phyloP scores from a whole-genome alignment of 1,140 invertebrate genomes.

The Drosophila nebulosa region DNA sequence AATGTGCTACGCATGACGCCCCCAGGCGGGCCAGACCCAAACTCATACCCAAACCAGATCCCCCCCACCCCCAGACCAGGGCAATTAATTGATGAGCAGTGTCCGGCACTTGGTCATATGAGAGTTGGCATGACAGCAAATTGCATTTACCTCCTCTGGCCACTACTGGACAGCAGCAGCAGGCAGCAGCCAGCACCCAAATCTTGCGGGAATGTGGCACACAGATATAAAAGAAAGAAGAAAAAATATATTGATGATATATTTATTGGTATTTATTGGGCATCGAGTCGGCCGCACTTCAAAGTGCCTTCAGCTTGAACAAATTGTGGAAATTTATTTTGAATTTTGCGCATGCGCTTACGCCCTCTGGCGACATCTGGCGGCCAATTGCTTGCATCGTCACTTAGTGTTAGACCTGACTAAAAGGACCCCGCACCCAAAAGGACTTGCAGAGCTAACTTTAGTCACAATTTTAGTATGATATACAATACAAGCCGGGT shows the following conservation, averaged over 20 bases:
- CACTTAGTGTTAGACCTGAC: constrained; percentile 6
- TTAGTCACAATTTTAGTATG: constrained; percentile 23
- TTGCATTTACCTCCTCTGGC: constrained; percentile 49
- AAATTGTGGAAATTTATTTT: constrained; percentile 61
- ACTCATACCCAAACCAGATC: constrained; percentile 12
- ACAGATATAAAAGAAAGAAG: constrained; percentile 16
- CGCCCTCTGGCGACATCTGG: constrained; percentile 55
- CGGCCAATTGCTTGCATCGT: constrained; percentile 30
- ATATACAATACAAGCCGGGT: constrained; percentile 5
- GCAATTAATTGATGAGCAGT: constrained; percentile 75
- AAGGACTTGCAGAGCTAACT: constrained; percentile 46
- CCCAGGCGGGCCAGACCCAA: constrained; percentile 30
- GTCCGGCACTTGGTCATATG: constrained; percentile 55
- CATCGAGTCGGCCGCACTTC: constrained; percentile 52
- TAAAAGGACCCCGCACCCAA: constrained; percentile 41
- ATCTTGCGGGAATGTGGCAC: constrained; percentile 27
- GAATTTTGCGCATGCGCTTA: constrained; percentile 39
- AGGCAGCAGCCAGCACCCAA: constrained; percentile 10
- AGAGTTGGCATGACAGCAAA: constrained; percentile 57
- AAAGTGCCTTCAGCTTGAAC: constrained; percentile 51
- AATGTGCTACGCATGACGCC: constrained; percentile 37
- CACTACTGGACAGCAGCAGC: background rate
- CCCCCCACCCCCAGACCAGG: constrained; percentile 16
- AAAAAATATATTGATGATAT: constrained; percentile 59
- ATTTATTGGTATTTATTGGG: constrained; percentile 75